Percentiles rank a stretch among this genome's conserved stretches.
phyloP scores from a whole-genome alignment of 2,797 vertebrate species.

The Limosa lapponica region DNA sequence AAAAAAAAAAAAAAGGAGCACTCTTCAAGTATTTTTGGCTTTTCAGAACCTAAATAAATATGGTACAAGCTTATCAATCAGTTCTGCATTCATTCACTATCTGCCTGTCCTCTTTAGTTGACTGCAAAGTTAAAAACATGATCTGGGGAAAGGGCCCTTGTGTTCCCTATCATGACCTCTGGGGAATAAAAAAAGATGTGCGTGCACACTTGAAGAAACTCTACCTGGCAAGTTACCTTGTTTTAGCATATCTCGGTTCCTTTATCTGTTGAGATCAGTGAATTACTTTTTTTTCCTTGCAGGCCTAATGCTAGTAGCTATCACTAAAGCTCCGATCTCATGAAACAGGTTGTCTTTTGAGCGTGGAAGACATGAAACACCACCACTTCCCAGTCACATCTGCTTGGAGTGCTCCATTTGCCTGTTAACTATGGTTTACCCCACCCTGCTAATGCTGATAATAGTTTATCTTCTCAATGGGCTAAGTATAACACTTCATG shows the following conservation, averaged over 20 bases:
- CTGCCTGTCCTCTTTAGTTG: neutral
- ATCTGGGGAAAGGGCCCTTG: neutral
- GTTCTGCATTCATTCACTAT: neutral
- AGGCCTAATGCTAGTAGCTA: neutral
- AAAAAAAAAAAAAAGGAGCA: neutral
- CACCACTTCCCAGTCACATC: fast-evolving
- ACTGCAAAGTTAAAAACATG: neutral
- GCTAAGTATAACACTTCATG: neutral
- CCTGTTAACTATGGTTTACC: neutral
- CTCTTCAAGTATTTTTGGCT: neutral
- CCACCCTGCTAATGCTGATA: neutral
- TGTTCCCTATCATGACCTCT: neutral
- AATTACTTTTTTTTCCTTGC: neutral
- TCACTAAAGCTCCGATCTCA: neutral
- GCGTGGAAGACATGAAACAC: neutral
- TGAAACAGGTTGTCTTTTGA: neutral
- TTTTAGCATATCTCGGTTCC: neutral
- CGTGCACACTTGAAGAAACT: neutral
- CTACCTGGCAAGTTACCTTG: neutral
- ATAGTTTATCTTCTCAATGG: neutral
- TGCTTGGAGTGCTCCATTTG: neutral
- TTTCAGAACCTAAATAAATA: neutral
- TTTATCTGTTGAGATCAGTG: neutral
- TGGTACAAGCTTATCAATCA: neutral
- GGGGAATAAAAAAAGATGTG: neutral